Evolutionary conservation across 2,797 vertebrate genomes (phyloP), one percentile per base, ranked within the genome.

Genomic region (Peromyscus nudipes): DNA sequence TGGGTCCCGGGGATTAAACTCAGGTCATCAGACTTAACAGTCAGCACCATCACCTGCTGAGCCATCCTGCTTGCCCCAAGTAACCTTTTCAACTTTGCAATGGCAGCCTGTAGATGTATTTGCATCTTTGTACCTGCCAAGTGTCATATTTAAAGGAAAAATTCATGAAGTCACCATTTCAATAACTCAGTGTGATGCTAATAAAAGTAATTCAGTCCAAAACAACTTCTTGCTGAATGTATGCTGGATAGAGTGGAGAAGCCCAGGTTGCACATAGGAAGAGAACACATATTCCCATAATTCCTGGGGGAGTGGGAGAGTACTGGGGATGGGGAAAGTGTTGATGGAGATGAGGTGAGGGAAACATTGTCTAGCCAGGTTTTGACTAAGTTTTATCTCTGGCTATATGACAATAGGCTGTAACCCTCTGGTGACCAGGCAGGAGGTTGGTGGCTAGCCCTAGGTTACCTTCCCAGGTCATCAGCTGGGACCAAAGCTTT

Each of bases 291-390:
- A 8, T 31, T 93, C 31, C n/a, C 34, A 25, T 13, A 60, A 29
- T 77, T 65, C 46, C 40, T 40, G 16, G 16, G 12, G 11, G 23
- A 9, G 43, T 73, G 23, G 14, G 27, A 75, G n/a, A 64, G 19
- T 0, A 0, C 5, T 12, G 17, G 27, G 31, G 25, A 1, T 40
- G 29, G 43, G 19, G 37, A 29, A 46, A 60, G 31, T 0, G 2
- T 3, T 40, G 34, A 14, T 43, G 29, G 43, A 46, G 11, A 1
- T 29, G 7, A 29, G 21, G 19, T 73, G 43, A 29, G 65, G 34
- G 37, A 67, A 92, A 73, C 25, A 40, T 7, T 37, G 17, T 46
- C 73, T 5, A n/a, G 17, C 64, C 29, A 52, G 9, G 12, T 75
- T 64, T n/a, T 34, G 46, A 73, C 67, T 67, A 60, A 13, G 0